Conservation (phyloP, 2,113 vertebrate species). For the Eleginops maclovinus region DNA sequence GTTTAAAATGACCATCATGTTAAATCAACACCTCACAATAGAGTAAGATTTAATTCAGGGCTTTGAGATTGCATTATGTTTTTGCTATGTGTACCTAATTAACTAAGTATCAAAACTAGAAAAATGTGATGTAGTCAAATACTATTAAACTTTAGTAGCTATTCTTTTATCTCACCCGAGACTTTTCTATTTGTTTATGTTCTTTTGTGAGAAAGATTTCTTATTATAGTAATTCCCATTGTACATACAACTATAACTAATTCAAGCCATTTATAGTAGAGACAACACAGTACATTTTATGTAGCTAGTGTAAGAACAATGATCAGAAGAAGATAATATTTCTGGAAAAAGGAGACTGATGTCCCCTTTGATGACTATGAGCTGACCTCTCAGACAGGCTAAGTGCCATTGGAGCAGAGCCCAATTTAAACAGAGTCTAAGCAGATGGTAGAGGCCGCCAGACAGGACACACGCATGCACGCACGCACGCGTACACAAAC, state of each 20-base stretch:
- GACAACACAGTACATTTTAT: background rate
- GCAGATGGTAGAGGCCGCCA: slow-evolving; percentile 74
- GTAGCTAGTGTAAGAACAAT: background rate
- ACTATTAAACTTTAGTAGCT: background rate
- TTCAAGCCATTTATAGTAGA: background rate
- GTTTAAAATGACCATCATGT: background rate
- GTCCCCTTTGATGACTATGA: slow-evolving; percentile 32
- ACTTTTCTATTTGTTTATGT: background rate
- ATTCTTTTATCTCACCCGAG: background rate
- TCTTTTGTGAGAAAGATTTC: background rate
- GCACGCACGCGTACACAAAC: too few relatives aligned
- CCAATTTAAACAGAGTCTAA: slow-evolving; percentile 62
- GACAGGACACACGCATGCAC: slow-evolving; percentile 44
- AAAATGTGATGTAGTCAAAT: background rate
- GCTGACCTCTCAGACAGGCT: slow-evolving; percentile 72
- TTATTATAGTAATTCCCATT: background rate
- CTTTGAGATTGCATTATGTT: background rate
- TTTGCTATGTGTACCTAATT: background rate
- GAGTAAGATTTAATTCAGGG: too few relatives aligned
- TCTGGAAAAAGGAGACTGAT: slow-evolving; percentile 7
- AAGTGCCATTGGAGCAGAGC: slow-evolving; percentile 70
- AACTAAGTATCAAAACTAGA: background rate
- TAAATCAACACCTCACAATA: background rate
- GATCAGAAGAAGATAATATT: slow-evolving; percentile 1
- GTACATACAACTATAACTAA: background rate